Evolutionary conservation across 35 echinoderm and acorn worm genomes (phyloP), one percentile per base, ranked within the genome.

Genomic region (Chiridota heheva): DNA sequence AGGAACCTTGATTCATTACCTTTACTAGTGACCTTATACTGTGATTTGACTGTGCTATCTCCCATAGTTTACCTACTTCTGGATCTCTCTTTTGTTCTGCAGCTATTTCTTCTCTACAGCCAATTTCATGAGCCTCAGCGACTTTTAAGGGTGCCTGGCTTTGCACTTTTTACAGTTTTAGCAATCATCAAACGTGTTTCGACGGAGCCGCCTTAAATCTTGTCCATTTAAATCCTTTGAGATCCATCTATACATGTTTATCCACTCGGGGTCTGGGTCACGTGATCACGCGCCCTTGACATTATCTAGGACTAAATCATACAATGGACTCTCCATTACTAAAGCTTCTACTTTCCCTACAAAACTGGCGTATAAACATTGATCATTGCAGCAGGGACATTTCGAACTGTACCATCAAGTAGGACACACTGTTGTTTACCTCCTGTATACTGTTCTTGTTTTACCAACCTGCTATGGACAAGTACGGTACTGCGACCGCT

Each of bases 261-360:
- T n/a, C 80, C 62, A 69, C 7, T 69, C 26, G 15, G 4, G 30
- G 30, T 70, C 67, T 5, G 77, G 66, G 36, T 82, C 78, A 74
- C 58, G 43, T 77, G 69, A 55, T 62, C 69, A 18, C 51, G 73
- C 2, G 68, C 70, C 12, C 87, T 70, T 13, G 16, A 88, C 61
- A 38, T 94, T 94, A 6, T 80, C 80, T 34, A 88, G n/a, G 22
- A 84, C 65, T 36, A 94, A 44, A 71, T 87, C 91, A 80, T 82
- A 78, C 36, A 94, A 13, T 5, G 80, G 84, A 37, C 40, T 58
- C 20, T 84, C 72, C 80, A 94, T 88, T 17, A 78, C 79, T 2
- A 87, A 13, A 63, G 85, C 91, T 20, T 63, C 34, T 24, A 84
- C 53, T 16, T 28, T 37, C 34, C 91, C 91, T 6, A 58, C 71